A percentile compares a stretch with the other conserved stretches of the same genome.
Evolutionary conservation across 2,888 invertebrate genomes (phyloP).

Genomic region (Netelia inedita): DNA sequence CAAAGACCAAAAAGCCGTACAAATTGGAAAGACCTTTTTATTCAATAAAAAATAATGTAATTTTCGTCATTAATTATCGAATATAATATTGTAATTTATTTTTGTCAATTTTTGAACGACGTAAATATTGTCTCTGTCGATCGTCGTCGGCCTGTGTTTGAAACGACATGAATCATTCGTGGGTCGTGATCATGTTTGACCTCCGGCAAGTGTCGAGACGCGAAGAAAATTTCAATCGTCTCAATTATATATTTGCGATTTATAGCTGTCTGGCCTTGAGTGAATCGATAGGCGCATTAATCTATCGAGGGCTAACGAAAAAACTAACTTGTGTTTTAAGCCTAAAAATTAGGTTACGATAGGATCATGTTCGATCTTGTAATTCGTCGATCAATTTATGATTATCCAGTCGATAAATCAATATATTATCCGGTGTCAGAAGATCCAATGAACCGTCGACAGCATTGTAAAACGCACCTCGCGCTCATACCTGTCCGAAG

Average conservation of each 20-base stretch:
- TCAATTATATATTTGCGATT: slow-evolving; percentile 43
- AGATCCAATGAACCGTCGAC: neutral
- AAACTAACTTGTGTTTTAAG: too few relatives aligned
- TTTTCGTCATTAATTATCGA: too few relatives aligned
- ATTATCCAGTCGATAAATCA: neutral
- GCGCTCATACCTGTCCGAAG: neutral
- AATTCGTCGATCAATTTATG: neutral
- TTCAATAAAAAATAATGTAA: too few relatives aligned
- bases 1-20: too few relatives aligned
- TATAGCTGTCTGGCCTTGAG: slow-evolving; percentile 27
- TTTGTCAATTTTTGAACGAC: too few relatives aligned
- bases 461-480: neutral
- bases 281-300: slow-evolving; percentile 21
- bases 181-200: slow-evolving; percentile 3
- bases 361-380: neutral
- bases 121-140: too few relatives aligned
- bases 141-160: too few relatives aligned
- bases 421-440: neutral
- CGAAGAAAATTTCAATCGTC: slow-evolving; percentile 48
- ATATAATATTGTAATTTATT: too few relatives aligned
- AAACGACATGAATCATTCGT: too few relatives aligned
- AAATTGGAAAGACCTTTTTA: too few relatives aligned
- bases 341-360: neutral
- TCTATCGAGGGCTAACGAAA: slow-evolving; percentile 15
- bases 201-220: slow-evolving; percentile 32